A percentile compares a stretch with the other conserved stretches of the same genome.
phyloP scores from a whole-genome alignment of 1,140 invertebrate species.

The Cecropterus lyciades region DNA sequence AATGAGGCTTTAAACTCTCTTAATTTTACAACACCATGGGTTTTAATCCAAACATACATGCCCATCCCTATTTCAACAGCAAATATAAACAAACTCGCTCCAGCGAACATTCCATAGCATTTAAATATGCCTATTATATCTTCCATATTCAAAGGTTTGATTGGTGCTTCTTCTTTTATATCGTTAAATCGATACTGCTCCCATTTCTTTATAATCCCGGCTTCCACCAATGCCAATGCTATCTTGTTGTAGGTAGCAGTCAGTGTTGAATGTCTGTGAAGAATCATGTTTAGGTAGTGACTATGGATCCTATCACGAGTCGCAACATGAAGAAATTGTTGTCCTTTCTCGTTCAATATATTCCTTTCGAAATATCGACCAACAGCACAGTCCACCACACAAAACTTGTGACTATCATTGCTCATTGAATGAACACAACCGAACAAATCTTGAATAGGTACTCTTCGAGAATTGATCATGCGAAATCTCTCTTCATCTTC shows the following conservation, averaged over 20 bases:
- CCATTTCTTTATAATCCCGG: slow-evolving; percentile 65
- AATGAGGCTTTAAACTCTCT: not conserved
- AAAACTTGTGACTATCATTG: slow-evolving; percentile 66
- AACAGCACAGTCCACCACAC: slow-evolving; percentile 75
- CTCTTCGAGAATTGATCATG: slow-evolving; percentile 65
- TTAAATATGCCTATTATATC: slow-evolving; percentile 64
- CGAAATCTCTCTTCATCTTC: slow-evolving; percentile 62
- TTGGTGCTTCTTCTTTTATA: slow-evolving; percentile 51
- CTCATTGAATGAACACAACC: slow-evolving; percentile 64
- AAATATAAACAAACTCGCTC: slow-evolving; percentile 53
- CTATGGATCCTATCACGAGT: slow-evolving; percentile 72
- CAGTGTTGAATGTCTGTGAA: slow-evolving; percentile 62
- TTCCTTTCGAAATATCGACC: slow-evolving; percentile 68
- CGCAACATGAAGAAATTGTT: slow-evolving; percentile 74
- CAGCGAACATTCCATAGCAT: slow-evolving; percentile 48
- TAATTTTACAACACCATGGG: slow-evolving; percentile 7
- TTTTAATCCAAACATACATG: slow-evolving; percentile 16
- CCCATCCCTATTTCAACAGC: slow-evolving; percentile 54
- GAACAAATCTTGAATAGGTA: slow-evolving; percentile 57
- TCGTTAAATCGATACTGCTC: slow-evolving; percentile 56
- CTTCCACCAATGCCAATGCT: slow-evolving; percentile 56
- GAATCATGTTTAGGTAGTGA: slow-evolving; percentile 67
- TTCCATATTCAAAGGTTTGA: slow-evolving; percentile 47
- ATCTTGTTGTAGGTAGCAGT: slow-evolving; percentile 58
- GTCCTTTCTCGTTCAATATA: slow-evolving; percentile 66